Percentiles rank a stretch among this genome's conserved stretches.
Conservation (phyloP, 2,113 vertebrate genomes). For the Phycodurus eques region DNA sequence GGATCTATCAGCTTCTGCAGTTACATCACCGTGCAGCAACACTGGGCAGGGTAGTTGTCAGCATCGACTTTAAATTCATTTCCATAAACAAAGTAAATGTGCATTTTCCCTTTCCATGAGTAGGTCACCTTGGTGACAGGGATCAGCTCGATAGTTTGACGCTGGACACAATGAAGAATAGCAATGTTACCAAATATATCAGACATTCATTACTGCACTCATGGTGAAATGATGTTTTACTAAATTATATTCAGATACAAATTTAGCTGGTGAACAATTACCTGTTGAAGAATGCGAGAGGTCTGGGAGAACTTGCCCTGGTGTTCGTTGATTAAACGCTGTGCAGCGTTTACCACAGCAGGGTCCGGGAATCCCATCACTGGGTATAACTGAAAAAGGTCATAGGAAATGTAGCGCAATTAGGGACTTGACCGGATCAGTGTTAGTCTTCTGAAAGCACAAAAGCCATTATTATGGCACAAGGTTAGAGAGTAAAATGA, state of each 20-base stretch:
- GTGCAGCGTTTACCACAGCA: slow-evolving; percentile 60
- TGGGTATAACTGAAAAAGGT: slow-evolving; percentile 67
- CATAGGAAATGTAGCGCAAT: slow-evolving; percentile 1
- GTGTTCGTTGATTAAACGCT: slow-evolving; percentile 73
- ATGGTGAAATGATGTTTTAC: background rate
- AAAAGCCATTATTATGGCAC: background rate
- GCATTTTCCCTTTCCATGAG: slow-evolving; percentile 68
- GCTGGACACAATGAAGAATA: slow-evolving; percentile 54
- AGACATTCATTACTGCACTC: background rate
- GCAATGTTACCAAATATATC: slow-evolving; percentile 1
- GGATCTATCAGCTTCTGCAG: background rate
- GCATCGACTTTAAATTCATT: slow-evolving; percentile 72
- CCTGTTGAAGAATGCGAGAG: slow-evolving; percentile 77
- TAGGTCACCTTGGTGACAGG: slow-evolving; percentile 76
- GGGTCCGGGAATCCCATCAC: slow-evolving; percentile 70
- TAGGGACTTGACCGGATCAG: background rate
- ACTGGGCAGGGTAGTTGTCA: slow-evolving; percentile 72
- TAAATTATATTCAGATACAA: background rate
- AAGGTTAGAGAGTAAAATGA: too few species aligned
- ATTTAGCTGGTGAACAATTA: slow-evolving; percentile 27
- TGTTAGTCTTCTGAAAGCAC: background rate
- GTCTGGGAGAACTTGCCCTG: slow-evolving; percentile 60
- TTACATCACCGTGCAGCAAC: slow-evolving; percentile 73
- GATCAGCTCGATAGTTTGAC: slow-evolving; percentile 77
- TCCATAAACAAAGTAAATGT: slow-evolving; percentile 76